These are phyloP conservation scores for Ursus arctos DNA, from an alignment of 2,113 vertebrate species.

Conservation along the genomic window DNA sequence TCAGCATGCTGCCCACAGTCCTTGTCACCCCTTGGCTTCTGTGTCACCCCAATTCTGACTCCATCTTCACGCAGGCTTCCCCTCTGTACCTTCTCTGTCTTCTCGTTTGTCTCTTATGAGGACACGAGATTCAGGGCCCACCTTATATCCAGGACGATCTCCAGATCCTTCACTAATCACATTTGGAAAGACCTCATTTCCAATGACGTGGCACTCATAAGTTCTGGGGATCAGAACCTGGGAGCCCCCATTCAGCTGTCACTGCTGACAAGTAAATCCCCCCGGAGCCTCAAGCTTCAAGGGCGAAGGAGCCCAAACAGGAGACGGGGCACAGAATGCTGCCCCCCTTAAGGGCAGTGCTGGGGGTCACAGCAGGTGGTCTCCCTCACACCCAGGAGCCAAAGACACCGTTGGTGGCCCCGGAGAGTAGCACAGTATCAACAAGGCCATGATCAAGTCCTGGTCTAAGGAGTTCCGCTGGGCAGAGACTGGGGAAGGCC, in stretches of 20 bases:
- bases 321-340: fast-evolving
- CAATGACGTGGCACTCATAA: not conserved
- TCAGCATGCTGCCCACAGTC: not conserved
- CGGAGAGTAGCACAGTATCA: fast-evolving
- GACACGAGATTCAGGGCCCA: not conserved
- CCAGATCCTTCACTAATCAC: not conserved
- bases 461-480: not conserved
- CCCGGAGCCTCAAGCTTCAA: not conserved
- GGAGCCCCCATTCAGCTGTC: not conserved
- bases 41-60: not conserved
- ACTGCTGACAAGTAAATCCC: not conserved
- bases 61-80: not conserved
- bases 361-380: not conserved
- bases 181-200: not conserved
- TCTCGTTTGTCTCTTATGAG: not conserved
- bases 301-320: not conserved
- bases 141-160: not conserved
- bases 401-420: not conserved
- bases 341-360: too few species aligned
- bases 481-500: not conserved
- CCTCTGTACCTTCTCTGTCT: not conserved
- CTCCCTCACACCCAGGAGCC: too few species aligned
- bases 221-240: not conserved
- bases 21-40: not conserved
- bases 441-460: not conserved